Conservation (phyloP, 2,113 vertebrate genomes). For the Gulo gulo region DNA sequence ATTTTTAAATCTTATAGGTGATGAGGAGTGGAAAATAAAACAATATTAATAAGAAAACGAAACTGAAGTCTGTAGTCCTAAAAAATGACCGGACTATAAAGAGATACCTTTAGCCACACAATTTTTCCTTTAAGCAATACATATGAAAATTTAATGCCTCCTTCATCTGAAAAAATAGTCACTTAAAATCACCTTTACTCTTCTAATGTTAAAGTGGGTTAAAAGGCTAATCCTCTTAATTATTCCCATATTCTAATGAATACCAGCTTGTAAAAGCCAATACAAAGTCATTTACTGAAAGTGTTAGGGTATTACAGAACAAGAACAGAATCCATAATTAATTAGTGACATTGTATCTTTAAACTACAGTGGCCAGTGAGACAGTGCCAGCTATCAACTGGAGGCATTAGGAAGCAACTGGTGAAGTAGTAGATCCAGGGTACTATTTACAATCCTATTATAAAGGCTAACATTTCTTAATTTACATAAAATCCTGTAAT, state of each 20-base stretch:
- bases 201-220: not conserved
- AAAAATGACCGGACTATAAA: not conserved
- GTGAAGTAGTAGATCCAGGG: not conserved
- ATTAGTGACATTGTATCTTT: slow-evolving; percentile 34
- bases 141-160: not conserved
- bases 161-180: not conserved
- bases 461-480: not conserved
- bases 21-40: not conserved
- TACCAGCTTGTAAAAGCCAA: not conserved
- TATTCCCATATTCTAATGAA: slow-evolving; percentile 42
- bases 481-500: slow-evolving; percentile 17
- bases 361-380: slow-evolving; percentile 9
- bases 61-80: not conserved
- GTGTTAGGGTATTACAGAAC: not conserved
- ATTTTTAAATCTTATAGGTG: not conserved
- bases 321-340: slow-evolving; percentile 28
- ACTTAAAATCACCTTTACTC: not conserved
- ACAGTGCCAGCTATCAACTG: not conserved
- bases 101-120: not conserved
- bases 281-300: slow-evolving; percentile 26
- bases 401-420: not conserved
- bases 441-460: not conserved
- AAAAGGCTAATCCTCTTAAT: slow-evolving; percentile 3
- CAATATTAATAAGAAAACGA: not conserved
- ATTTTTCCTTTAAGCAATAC: slow-evolving; percentile 1